phyloP scores from a whole-genome alignment of 2,888 invertebrate genomes.

The Sphecodes monilicornis region DNA sequence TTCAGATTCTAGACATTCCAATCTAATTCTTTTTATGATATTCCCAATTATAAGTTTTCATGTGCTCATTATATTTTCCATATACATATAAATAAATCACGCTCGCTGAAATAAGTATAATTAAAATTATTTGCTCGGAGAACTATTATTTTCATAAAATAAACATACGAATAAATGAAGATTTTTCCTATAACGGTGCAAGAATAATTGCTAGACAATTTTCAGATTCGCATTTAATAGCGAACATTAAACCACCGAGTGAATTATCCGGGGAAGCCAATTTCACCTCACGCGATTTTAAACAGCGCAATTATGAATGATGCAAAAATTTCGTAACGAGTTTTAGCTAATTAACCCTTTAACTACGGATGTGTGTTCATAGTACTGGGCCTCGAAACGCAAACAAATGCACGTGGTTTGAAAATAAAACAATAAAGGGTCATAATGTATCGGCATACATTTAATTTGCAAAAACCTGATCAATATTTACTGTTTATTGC shows the following conservation, averaged over 20 bases:
- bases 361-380: no score
- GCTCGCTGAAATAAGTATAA: neutral
- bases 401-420: neutral
- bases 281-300: neutral
- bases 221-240: neutral
- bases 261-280: neutral
- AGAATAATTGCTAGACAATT: neutral
- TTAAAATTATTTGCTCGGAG: neutral
- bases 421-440: no score
- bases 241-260: neutral
- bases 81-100: neutral
- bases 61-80: neutral
- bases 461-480: no score
- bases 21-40: no score
- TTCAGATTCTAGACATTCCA: no score
- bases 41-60: neutral
- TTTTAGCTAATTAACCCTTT: neutral
- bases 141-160: neutral
- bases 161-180: neutral
- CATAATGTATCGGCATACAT: no score
- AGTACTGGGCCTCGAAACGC: neutral
- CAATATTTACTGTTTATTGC: no score
- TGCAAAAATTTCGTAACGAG: neutral
- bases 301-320: neutral
- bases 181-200: slow-evolving; percentile 2